Evolutionary conservation across 2,888 invertebrate species (phyloP).

Genomic region (Troilus luridus): DNA sequence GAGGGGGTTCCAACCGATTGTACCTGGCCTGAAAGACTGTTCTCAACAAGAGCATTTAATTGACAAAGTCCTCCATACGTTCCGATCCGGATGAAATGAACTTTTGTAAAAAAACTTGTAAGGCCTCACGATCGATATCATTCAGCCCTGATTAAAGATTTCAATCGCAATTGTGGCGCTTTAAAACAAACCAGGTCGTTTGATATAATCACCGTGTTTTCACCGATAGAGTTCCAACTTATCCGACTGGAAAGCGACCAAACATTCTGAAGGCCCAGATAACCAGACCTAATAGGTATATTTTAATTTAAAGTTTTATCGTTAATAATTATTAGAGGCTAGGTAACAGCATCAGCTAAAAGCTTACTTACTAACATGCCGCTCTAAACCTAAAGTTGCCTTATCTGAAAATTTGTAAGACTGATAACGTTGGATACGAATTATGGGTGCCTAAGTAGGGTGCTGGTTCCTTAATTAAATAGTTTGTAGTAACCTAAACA

Average conservation of each 20-base stretch:
- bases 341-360: too few species aligned
- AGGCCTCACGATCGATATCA: background rate
- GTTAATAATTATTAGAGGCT: background rate
- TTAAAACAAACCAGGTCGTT: background rate
- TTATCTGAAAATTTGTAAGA: too few species aligned
- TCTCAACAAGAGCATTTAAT: conserved; percentile 42
- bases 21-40: background rate
- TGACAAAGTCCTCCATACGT: background rate
- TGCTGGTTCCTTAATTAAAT: too few species aligned
- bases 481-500: too few species aligned
- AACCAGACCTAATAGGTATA: background rate
- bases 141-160: conserved; percentile 1
- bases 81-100: background rate
- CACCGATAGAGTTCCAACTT: background rate
- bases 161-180: background rate
- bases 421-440: too few species aligned
- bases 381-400: too few species aligned
- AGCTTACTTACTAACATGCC: too few species aligned
- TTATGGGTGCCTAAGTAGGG: too few species aligned
- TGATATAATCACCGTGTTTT: background rate
- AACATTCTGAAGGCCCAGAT: background rate
- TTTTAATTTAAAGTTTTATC: background rate
- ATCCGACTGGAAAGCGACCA: background rate
- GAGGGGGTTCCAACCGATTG: background rate
- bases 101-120: conserved; percentile 16